Evolutionary conservation across 2,888 invertebrate genomes (phyloP).

Genomic region (Lasioglossum zephyrum): DNA sequence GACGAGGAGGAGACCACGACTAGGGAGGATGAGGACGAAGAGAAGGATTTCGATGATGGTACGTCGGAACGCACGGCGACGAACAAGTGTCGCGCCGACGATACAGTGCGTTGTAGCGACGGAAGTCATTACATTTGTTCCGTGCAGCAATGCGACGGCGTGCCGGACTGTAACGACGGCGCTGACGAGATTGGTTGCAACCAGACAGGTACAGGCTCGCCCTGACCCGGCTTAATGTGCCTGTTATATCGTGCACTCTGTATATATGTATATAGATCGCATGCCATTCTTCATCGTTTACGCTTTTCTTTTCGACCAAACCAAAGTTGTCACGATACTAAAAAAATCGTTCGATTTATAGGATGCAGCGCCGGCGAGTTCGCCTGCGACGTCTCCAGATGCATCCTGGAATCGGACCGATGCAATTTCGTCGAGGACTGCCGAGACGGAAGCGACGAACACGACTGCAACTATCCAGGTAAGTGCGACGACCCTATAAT

Average conservation of each 20-base stretch:
- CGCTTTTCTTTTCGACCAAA: neutral
- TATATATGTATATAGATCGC: slow-evolving; percentile 25
- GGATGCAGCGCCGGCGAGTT: slow-evolving; percentile 87
- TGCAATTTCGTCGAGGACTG: slow-evolving; percentile 88
- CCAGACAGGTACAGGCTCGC: slow-evolving; percentile 60
- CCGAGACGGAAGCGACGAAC: slow-evolving; percentile 89
- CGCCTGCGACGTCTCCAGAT: slow-evolving; percentile 87
- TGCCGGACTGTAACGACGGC: slow-evolving; percentile 87
- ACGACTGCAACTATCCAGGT: slow-evolving; percentile 85
- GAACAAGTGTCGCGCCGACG: slow-evolving; percentile 85
- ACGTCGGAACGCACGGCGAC: neutral
- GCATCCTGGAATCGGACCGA: slow-evolving; percentile 85
- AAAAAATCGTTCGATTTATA: slow-evolving; percentile 73
- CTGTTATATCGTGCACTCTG: neutral
- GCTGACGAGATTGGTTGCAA: slow-evolving; percentile 87
- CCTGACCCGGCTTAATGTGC: neutral
- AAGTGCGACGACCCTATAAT: slow-evolving; percentile 58
- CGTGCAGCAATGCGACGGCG: slow-evolving; percentile 88
- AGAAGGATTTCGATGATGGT: slow-evolving; percentile 14
- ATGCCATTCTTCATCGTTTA: neutral
- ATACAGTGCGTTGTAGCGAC: slow-evolving; percentile 85
- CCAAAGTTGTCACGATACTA: neutral
- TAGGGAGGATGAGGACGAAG: slow-evolving; percentile 16
- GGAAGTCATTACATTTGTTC: slow-evolving; percentile 86
- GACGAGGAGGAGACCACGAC: neutral